A percentile compares a stretch with the other conserved stretches of the same genome.
Evolutionary conservation across 2,113 vertebrate genomes (phyloP).

Genomic region (Choloepus hoffmanni): DNA sequence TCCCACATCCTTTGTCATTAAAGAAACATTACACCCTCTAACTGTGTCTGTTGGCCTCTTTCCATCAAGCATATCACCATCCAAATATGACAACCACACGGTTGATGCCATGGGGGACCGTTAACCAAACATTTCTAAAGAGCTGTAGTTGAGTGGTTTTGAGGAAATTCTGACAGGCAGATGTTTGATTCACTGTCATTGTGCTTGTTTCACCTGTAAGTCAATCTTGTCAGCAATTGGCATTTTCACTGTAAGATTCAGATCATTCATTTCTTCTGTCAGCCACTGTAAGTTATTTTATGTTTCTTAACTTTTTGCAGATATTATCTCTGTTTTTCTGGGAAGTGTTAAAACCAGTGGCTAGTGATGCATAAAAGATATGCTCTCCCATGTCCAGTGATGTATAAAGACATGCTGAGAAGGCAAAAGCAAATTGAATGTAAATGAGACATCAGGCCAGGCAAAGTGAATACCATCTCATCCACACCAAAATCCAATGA

Average conservation of each 20-base stretch:
- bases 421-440: neutral
- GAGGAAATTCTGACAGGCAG: neutral
- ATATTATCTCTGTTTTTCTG: neutral
- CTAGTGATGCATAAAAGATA: neutral
- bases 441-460: neutral
- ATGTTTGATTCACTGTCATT: neutral
- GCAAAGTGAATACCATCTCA: rapidly evolving
- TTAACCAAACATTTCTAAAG: conserved; percentile 61
- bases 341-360: neutral
- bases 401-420: neutral
- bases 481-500: neutral
- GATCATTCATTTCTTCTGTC: neutral
- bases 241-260: conserved; percentile 1
- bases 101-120: neutral
- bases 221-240: neutral
- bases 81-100: conserved; percentile 49
- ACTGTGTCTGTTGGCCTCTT: conserved; percentile 53
- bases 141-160: neutral
- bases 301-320: neutral
- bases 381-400: no score
- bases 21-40: neutral
- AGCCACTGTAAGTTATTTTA: neutral
- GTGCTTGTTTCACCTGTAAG: neutral
- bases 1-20: conserved; percentile 18
- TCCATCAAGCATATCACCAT: conserved; percentile 4